Evolutionary conservation across 2,888 invertebrate species (phyloP).

Genomic region (Clepsis dumicolana): DNA sequence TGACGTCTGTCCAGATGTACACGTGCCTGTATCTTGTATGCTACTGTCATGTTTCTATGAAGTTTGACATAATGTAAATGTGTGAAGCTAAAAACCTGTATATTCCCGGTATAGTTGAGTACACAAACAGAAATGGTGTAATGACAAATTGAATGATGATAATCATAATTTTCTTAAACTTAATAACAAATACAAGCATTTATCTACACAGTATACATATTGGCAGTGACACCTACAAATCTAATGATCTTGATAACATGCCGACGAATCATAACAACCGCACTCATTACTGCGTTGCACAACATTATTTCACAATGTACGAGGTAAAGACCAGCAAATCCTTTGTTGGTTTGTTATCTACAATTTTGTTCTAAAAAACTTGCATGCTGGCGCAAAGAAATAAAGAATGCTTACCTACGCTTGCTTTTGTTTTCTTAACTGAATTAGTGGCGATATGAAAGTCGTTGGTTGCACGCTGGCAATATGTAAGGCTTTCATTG

Average conservation of each 20-base stretch:
- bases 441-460: neutral
- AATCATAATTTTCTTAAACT: neutral
- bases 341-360: constrained; percentile 1
- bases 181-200: neutral
- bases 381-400: neutral
- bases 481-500: too few relatives aligned
- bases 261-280: constrained; percentile 5
- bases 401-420: neutral
- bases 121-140: too few relatives aligned
- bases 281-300: constrained; percentile 15
- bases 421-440: neutral
- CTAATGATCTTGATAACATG: constrained; percentile 21
- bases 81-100: too few relatives aligned
- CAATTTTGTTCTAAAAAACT: neutral
- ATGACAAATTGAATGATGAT: too few relatives aligned
- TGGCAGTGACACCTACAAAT: constrained; percentile 14
- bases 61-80: too few relatives aligned
- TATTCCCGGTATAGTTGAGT: too few relatives aligned
- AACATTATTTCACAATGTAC: constrained; percentile 21
- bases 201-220: too few relatives aligned
- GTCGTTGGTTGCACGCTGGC: neutral
- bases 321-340: constrained; percentile 8
- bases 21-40: too few relatives aligned
- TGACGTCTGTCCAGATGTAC: too few relatives aligned
- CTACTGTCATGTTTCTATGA: too few relatives aligned